A percentile compares a stretch with the other conserved stretches of the same genome.
phyloP scores from a whole-genome alignment of 2,797 vertebrate genomes.

The Phoxinus dragarum region DNA sequence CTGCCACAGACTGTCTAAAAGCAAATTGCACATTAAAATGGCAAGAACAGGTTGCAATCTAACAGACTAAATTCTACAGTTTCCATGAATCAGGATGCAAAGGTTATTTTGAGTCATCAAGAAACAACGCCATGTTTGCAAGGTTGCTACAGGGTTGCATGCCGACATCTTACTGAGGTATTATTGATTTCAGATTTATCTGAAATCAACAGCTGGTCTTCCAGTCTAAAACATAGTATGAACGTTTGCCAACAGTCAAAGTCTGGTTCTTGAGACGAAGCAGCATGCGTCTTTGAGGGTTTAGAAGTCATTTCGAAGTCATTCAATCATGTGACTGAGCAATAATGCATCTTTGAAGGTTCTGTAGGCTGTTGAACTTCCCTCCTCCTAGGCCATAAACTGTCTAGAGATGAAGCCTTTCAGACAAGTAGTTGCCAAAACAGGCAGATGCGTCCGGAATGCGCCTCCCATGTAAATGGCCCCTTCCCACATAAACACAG shows the following conservation, averaged over 20 bases:
- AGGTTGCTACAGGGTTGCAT: background rate
- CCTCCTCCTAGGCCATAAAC: constrained; percentile 35
- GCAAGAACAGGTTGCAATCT: background rate
- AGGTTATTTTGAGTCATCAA: background rate
- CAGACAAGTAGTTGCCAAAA: constrained; percentile 43
- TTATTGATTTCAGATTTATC: constrained; percentile 4
- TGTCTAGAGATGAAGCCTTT: constrained; percentile 39
- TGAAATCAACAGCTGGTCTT: background rate
- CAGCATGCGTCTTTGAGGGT: constrained; percentile 16
- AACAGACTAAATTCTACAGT: background rate
- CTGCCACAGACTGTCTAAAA: background rate
- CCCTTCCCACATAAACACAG: constrained; percentile 38
- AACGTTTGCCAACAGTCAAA: background rate
- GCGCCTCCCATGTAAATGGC: constrained; percentile 5
- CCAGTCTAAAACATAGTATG: background rate
- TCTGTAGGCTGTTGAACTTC: constrained; percentile 11
- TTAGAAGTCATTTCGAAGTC: constrained; percentile 29
- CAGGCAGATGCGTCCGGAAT: constrained; percentile 22
- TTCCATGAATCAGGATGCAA: background rate
- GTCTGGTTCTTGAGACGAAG: background rate
- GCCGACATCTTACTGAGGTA: background rate
- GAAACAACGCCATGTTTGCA: background rate
- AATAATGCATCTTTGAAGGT: constrained; percentile 15
- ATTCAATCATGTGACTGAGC: constrained; percentile 8
- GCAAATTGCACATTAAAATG: background rate